Evolutionary conservation across 2,888 invertebrate genomes (phyloP), one percentile per base, ranked within the genome.

Genomic region (Pseudanteris insignis): DNA sequence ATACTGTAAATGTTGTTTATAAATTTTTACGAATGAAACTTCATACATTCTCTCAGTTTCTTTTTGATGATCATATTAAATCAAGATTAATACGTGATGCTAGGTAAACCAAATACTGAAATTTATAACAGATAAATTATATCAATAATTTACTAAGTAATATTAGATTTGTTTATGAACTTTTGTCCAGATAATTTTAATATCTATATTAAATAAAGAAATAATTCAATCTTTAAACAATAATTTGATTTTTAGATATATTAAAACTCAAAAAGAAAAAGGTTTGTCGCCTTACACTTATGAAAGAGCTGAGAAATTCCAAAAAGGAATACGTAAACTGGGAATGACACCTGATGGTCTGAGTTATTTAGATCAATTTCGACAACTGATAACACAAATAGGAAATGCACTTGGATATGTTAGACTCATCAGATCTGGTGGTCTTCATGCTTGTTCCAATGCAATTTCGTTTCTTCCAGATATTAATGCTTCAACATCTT

Each of bases 51-150:
- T 97, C 97, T 0, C 96, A 97, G 80, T 98, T 98, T 78, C 87
- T 99, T 80, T 97, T 91, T 76, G 97, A 98, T 77, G 99, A 99
- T 80, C 96, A 96, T 73, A 96, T 99, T 38, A 96, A 97, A 80
- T 96, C 96, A 0, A 86, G 95, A 50, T 83, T 99, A 1, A 86
- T 94, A 65, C 94, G 95, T 81, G 96, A 96, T 78, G 83, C 92
- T 61, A 58, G 63, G 58, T 63, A 50, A 25, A 21, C 8, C n/a
- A n/a, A n/a, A n/a, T n/a, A n/a, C n/a, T n/a, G n/a, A n/a, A n/a
- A n/a, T n/a, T n/a, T n/a, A n/a, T n/a, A 13, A 21, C 18, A 11
- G 7, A 37, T 15, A 8, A 14, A 14, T 3, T 28, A 26, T 26
- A 9, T 15, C 8, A 34, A 13, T 9, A 3, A 46, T 7, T 18